phyloP scores from a whole-genome alignment of 35 echinoderm and acorn worm species.

The Nesometra sesokonis region DNA sequence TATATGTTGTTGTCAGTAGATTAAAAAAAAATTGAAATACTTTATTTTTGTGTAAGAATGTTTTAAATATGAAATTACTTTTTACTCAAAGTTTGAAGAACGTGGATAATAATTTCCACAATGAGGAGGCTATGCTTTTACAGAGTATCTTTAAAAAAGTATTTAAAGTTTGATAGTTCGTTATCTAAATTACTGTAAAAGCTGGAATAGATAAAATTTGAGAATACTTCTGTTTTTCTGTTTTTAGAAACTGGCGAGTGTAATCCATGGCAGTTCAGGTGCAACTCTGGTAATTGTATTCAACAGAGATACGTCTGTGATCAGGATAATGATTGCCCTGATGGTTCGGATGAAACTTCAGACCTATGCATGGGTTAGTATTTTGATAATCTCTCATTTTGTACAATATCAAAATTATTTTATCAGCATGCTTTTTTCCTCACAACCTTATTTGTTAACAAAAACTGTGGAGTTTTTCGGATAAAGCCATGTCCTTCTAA shows the following conservation, averaged over 20 bases:
- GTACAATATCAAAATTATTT: not conserved
- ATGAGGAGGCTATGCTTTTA: too few relatives aligned
- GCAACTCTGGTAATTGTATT: conserved; percentile 72
- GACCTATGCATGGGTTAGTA: conserved; percentile 17
- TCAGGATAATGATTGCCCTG: conserved; percentile 47
- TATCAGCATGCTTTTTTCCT: not conserved
- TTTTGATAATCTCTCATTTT: not conserved
- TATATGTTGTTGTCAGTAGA: too few relatives aligned
- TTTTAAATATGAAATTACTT: too few relatives aligned
- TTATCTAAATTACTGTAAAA: too few relatives aligned
- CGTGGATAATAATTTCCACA: too few relatives aligned
- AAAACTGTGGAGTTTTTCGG: not conserved
- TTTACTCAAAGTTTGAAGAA: too few relatives aligned
- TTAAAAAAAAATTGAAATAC: too few relatives aligned
- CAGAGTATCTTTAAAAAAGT: too few relatives aligned
- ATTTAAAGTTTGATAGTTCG: too few relatives aligned
- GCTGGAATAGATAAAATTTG: too few relatives aligned
- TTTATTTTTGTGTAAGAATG: too few relatives aligned
- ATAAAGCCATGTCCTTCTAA: not conserved
- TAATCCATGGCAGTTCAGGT: conserved; percentile 51
- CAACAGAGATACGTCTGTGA: conserved; percentile 70
- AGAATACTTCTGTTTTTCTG: not conserved
- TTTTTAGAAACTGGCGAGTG: conserved; percentile 29
- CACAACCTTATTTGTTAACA: not conserved
- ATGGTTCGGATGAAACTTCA: conserved; percentile 59